These are phyloP conservation scores for Bucco capensis DNA, from an alignment of 2,113 vertebrate genomes.

Conservation along the genomic window DNA sequence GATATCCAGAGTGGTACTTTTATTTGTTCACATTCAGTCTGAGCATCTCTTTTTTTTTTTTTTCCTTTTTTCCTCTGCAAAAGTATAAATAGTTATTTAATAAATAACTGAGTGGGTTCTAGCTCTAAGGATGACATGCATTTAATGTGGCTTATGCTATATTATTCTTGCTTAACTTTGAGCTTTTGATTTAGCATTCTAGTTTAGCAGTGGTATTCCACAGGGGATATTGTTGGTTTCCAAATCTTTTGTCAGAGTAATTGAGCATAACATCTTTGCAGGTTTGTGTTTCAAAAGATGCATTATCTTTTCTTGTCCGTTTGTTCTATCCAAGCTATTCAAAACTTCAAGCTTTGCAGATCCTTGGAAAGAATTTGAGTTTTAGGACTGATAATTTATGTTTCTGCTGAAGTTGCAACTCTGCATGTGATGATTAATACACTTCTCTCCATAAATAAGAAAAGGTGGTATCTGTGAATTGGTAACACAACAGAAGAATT, in stretches of 20 bases:
- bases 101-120: conserved; percentile 19
- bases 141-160: conserved; percentile 52
- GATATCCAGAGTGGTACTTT: not conserved
- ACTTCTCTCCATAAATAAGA: conserved; percentile 69
- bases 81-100: not conserved
- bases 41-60: not conserved
- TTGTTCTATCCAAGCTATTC: conserved; percentile 63
- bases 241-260: conserved; percentile 79
- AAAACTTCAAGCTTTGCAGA: conserved; percentile 58
- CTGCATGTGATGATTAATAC: conserved; percentile 70
- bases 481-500: conserved; percentile 68
- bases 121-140: not conserved
- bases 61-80: not conserved
- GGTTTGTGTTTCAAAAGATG: conserved; percentile 73
- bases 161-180: conserved; percentile 67
- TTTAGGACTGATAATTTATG: conserved; percentile 74
- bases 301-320: conserved; percentile 66
- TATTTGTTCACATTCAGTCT: not conserved
- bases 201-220: conserved; percentile 69
- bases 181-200: conserved; percentile 72
- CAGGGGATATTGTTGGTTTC: conserved; percentile 64
- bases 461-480: conserved; percentile 61
- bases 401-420: conserved; percentile 71
- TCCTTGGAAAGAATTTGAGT: conserved; percentile 61
- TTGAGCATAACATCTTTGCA: conserved; percentile 76